A percentile compares a stretch with the other conserved stretches of the same genome.
These are phyloP conservation scores for Mycteria americana DNA, from an alignment of 2,797 vertebrate species.

Conservation along the genomic window DNA sequence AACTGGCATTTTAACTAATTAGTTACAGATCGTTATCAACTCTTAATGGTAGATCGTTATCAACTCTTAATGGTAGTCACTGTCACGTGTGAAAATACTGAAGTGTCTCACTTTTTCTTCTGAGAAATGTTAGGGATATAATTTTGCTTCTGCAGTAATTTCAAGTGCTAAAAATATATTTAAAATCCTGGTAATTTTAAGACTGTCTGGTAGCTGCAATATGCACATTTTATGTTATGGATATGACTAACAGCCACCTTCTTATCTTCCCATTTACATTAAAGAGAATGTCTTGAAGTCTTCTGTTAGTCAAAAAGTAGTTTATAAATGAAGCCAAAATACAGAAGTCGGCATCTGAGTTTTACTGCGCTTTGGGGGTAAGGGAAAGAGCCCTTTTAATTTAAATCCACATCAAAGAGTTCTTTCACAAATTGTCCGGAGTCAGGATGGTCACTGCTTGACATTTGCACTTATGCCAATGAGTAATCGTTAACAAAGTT, in stretches of 20 bases:
- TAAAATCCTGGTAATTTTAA: background rate
- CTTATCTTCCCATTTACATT: background rate
- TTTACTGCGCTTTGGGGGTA: background rate
- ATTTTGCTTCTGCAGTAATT: constrained; percentile 6
- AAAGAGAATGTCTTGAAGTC: background rate
- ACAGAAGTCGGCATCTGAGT: background rate
- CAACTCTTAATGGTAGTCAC: background rate
- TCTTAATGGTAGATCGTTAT: background rate
- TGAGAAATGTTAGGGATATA: background rate
- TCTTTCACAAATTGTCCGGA: background rate
- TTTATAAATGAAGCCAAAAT: background rate
- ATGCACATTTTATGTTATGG: background rate
- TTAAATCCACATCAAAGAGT: background rate
- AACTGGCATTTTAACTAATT: background rate
- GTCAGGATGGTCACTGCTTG: background rate
- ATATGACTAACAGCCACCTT: constrained; percentile 1
- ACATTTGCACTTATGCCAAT: background rate
- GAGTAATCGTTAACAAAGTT: background rate
- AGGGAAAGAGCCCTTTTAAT: background rate
- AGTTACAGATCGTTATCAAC: background rate
- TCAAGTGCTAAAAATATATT: constrained; percentile 19
- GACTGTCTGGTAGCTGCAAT: background rate
- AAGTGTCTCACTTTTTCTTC: background rate
- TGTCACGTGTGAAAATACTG: background rate
- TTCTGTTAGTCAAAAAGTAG: constrained; percentile 13